Evolutionary conservation across 2,888 invertebrate genomes (phyloP), one percentile per base, ranked within the genome.

Genomic region (Chaetogeoica ovagalla): DNA sequence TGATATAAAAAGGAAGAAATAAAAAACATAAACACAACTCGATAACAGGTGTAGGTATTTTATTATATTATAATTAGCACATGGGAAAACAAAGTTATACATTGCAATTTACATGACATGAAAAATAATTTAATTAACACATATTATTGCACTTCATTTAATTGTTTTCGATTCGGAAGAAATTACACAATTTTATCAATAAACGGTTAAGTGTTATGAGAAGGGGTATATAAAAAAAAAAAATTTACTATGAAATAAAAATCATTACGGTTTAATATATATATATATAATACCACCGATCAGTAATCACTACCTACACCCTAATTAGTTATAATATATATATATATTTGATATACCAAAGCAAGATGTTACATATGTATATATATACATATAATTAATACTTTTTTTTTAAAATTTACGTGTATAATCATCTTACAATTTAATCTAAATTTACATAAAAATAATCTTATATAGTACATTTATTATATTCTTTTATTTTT

Each of bases 391-490:
- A 57, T 60, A 60, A 71, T 79, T 71, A 70, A 71, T 71, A 71
- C 55, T 79, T 79, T 30, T 30, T 30, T 30, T 30, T 79, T 79
- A 57, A 79, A 79, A 63, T 65, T 0, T 79, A 79, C 15, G 63
- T 79, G 79, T 77, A 60, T 77, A 69, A 69, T 63, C 71, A 69
- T 63, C 71, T 79, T 79, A 79, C 69, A 71, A 70, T 69, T 79
- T 79, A 79, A 39, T 71, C 79, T 71, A 79, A 79, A 71, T 79
- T 71, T 79, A 79, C 79, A 79, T 65, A 79, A 79, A 79, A 79
- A 79, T 79, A 79, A 79, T 79, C 79, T 79, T 71, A 79, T 79
- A 79, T 79, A 79, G 71, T 79, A 71, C 79, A 79, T 79, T 79
- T 79, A 79, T 76, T 69, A 70, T 77, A 30, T 52, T 39, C 48